Evolutionary conservation across 2,888 invertebrate genomes (phyloP).

Genomic region (Drosophila diplacantha): DNA sequence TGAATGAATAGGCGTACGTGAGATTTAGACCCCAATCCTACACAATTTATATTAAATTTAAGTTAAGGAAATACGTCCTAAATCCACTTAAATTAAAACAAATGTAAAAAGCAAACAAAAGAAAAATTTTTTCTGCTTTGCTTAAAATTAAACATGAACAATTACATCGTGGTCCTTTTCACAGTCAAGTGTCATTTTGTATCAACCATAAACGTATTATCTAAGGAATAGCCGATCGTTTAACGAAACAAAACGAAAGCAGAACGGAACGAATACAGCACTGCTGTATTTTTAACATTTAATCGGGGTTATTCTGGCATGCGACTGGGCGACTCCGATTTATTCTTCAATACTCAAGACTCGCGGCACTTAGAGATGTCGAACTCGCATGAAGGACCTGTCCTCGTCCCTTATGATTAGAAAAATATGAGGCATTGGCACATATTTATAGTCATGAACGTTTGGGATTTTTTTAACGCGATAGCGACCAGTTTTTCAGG

Average conservation of each 20-base stretch:
- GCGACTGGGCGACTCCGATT: neutral
- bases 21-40: neutral
- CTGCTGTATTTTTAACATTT: slow-evolving; percentile 6
- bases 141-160: slow-evolving; percentile 51
- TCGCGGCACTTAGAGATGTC: slow-evolving; percentile 1
- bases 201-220: slow-evolving; percentile 31
- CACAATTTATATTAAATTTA: neutral
- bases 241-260: slow-evolving; percentile 42
- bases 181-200: slow-evolving; percentile 76
- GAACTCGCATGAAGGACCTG: neutral
- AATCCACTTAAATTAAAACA: neutral
- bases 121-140: neutral
- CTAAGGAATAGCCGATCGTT: slow-evolving; percentile 19
- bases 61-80: neutral
- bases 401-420: neutral
- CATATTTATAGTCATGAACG: neutral
- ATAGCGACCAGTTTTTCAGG: neutral
- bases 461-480: neutral
- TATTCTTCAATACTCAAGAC: neutral
- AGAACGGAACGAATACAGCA: slow-evolving; percentile 38
- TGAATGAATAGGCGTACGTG: neutral
- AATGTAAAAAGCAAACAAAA: neutral
- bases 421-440: too few species aligned
- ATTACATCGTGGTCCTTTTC: slow-evolving; percentile 77
- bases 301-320: neutral